Evolutionary conservation across 2,888 invertebrate genomes (phyloP).

Genomic region (Zele albiditarsus): DNA sequence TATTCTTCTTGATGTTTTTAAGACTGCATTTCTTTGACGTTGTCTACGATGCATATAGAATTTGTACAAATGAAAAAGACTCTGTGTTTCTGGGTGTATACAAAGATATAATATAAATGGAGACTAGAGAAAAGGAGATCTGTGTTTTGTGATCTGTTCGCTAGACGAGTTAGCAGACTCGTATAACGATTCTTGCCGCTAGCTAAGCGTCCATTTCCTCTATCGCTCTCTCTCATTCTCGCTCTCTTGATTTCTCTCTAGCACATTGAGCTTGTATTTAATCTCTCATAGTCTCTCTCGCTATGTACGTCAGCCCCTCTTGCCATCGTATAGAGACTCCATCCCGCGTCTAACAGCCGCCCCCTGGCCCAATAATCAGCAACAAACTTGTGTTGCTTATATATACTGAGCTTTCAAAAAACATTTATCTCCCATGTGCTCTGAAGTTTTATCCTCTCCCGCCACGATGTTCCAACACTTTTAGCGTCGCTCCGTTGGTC

Average conservation of each 20-base stretch:
- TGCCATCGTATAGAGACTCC: slow-evolving; percentile 1
- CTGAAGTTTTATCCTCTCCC: slow-evolving; percentile 17
- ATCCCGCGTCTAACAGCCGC: slow-evolving; percentile 38
- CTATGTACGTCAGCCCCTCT: background rate
- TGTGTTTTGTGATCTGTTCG: slow-evolving; percentile 47
- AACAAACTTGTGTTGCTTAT: slow-evolving; percentile 30
- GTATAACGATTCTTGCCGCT: slow-evolving; percentile 64
- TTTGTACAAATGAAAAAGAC: slow-evolving; percentile 23
- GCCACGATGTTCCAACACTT: slow-evolving; percentile 8
- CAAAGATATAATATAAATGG: slow-evolving; percentile 16
- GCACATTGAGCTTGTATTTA: slow-evolving; percentile 29
- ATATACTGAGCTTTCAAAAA: slow-evolving; percentile 49
- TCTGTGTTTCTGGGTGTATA: background rate
- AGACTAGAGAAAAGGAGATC: slow-evolving; percentile 35
- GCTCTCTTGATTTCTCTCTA: slow-evolving; percentile 31
- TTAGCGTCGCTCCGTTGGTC: slow-evolving; percentile 21
- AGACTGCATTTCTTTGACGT: slow-evolving; percentile 27
- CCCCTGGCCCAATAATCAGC: slow-evolving; percentile 36
- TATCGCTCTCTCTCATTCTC: slow-evolving; percentile 33
- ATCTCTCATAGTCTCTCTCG: slow-evolving; percentile 19
- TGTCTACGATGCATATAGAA: slow-evolving; percentile 21
- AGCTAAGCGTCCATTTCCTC: slow-evolving; percentile 34
- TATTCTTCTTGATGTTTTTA: slow-evolving; percentile 14
- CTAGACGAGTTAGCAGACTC: slow-evolving; percentile 66
- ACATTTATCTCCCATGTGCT: slow-evolving; percentile 42